phyloP scores from a whole-genome alignment of 1,140 invertebrate genomes.

The Camponotus floridanus region DNA sequence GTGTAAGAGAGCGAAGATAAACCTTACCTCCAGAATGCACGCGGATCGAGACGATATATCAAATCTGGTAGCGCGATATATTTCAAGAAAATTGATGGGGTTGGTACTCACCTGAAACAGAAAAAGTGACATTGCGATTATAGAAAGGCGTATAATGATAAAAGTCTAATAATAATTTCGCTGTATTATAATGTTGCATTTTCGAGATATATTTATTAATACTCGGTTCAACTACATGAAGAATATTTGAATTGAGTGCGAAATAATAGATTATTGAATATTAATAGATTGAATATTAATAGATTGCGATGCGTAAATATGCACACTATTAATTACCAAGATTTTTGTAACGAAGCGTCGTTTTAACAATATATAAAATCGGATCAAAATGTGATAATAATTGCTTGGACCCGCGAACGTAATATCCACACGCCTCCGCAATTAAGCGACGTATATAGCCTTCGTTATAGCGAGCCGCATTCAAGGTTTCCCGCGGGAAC shows the following conservation, averaged over 20 bases:
- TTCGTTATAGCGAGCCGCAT: slow-evolving; percentile 63
- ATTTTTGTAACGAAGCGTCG: background rate
- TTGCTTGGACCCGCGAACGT: slow-evolving; percentile 49
- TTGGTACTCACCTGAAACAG: slow-evolving; percentile 71
- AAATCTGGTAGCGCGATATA: slow-evolving; percentile 21
- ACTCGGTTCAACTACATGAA: background rate
- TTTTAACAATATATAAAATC: slow-evolving; percentile 33
- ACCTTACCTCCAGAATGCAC: slow-evolving; percentile 46
- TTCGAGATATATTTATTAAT: background rate
- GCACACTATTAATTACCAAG: background rate
- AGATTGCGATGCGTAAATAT: background rate
- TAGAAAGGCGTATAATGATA: background rate
- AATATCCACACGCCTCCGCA: slow-evolving; percentile 59
- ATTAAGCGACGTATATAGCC: slow-evolving; percentile 59
- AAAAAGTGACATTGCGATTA: slow-evolving; percentile 49
- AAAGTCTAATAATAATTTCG: background rate
- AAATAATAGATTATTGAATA: background rate
- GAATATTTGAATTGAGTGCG: background rate
- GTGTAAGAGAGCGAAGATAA: slow-evolving; percentile 31
- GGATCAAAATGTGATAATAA: slow-evolving; percentile 64
- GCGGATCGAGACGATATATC: slow-evolving; percentile 10
- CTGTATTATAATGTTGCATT: background rate
- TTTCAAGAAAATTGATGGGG: background rate
- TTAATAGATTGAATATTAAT: slow-evolving; percentile 28
- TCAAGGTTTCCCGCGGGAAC: slow-evolving; percentile 71